Base-by-base conservation (phyloP, 2,888 invertebrate genomes). In the Sesamia inferens region DNA sequence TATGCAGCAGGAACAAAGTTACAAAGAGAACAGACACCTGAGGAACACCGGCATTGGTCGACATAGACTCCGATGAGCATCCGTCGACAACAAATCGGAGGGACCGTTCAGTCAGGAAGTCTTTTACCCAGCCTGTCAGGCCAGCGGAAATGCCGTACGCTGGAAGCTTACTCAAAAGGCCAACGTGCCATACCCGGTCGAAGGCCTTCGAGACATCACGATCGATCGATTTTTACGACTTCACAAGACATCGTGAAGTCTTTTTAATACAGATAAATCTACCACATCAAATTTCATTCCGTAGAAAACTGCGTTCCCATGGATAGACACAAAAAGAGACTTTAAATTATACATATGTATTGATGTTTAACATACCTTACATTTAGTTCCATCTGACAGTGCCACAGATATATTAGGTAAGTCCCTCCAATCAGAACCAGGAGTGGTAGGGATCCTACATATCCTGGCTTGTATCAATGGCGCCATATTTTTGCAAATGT, bases 351-450 rank as follows among this genome's bases (percentile, higher is more conserved):
- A 54, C 31, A 65, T 47, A 14, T 51, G 31, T 4, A 22, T 13
- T 47, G 22, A 48, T 64, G 31, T 24, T 47, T 67, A 63, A 81
- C 85, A 78, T 88, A 97, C 97, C 96, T 96, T 95, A 93, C 96
- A 91, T 84, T 96, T 97, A 14, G 96, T 97, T 75, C 98, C 98
- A 92, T 98, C 98, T 3, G 97, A 97, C 39, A 98, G 94, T 51
- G 96, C 92, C 0, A 98, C 97, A 6, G 97, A 97, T 76, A 98
- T 97, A 89, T 99, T 99, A 0, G 99, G 98, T 42, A 99, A 94
- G 92, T 98, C 98, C 61, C 98, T 96, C 99, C 99, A 99, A 91
- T 99, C 98, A 0, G 98, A 97, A 1, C 98, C 98, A 0, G 97
- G 97, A 5, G 96, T 95, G 0, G 97, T 97, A 0, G 98, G 98